Conservation (phyloP, 2,888 invertebrate genomes). For the Drosophila paucipuncta region DNA sequence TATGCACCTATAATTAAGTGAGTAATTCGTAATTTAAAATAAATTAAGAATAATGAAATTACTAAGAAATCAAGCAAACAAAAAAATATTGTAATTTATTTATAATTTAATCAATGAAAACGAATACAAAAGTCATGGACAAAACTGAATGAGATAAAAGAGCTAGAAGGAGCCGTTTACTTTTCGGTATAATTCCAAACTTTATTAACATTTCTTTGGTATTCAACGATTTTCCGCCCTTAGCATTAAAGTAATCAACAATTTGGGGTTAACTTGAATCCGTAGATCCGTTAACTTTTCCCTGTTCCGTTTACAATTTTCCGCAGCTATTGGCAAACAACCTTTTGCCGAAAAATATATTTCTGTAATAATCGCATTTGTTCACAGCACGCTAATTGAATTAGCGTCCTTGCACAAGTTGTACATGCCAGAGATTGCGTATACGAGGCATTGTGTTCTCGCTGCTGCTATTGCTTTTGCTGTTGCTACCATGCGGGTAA, state of each 20-base stretch:
- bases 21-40: not conserved
- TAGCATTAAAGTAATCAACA: slow-evolving; percentile 4
- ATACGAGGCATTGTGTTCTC: slow-evolving; percentile 31
- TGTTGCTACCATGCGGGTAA: slow-evolving; percentile 57
- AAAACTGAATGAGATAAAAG: not conserved
- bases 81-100: not conserved
- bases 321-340: slow-evolving; percentile 5
- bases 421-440: slow-evolving; percentile 40
- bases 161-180: not conserved
- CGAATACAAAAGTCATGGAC: not conserved
- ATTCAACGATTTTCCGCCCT: not conserved
- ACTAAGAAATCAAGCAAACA: not conserved
- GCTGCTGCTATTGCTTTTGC: slow-evolving; percentile 7
- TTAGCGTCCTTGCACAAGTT: slow-evolving; percentile 26
- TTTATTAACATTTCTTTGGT: not conserved
- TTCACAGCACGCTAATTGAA: slow-evolving; percentile 49
- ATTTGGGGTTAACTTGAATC: slow-evolving; percentile 1
- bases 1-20: not conserved
- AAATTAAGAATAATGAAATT: not conserved
- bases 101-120: not conserved
- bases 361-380: slow-evolving; percentile 39
- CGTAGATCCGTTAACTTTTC: slow-evolving; percentile 15
- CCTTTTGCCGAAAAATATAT: slow-evolving; percentile 3
- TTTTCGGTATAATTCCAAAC: not conserved
- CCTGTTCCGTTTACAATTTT: slow-evolving; percentile 9